These are phyloP conservation scores for Peromyscus eremicus DNA, from an alignment of 2,797 vertebrate species.

Conservation along the genomic window DNA sequence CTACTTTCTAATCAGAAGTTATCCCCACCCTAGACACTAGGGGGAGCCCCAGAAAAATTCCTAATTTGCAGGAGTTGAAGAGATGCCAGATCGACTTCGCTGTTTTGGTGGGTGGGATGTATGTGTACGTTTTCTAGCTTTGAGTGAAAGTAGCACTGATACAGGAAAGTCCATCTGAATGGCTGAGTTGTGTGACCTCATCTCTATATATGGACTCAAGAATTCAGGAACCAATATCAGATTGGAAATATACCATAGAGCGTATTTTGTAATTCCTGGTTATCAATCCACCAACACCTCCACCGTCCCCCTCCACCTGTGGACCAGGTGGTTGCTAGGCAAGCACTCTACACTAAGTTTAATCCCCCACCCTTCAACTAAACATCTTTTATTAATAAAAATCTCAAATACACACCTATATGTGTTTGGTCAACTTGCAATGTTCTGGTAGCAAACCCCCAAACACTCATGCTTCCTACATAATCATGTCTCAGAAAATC, in stretches of 20 bases:
- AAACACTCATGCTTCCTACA: background rate
- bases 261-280: background rate
- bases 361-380: background rate
- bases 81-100: background rate
- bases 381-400: conserved; percentile 19
- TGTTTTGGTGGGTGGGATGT: too few relatives aligned
- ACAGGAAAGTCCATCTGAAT: background rate
- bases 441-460: background rate
- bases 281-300: background rate
- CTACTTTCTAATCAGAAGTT: background rate
- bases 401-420: background rate
- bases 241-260: background rate
- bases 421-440: background rate
- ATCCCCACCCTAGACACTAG: conserved; percentile 13
- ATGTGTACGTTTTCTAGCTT: background rate
- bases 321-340: background rate
- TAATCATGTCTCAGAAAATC: conserved; percentile 1
- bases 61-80: background rate
- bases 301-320: background rate
- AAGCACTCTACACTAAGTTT: background rate
- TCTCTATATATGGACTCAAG: background rate
- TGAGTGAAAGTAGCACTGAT: background rate
- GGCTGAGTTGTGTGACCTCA: background rate
- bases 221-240: conserved; percentile 6
- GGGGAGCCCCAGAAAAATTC: conserved; percentile 17